phyloP scores from a whole-genome alignment of 2,113 vertebrate genomes.

The Rissa tridactyla region DNA sequence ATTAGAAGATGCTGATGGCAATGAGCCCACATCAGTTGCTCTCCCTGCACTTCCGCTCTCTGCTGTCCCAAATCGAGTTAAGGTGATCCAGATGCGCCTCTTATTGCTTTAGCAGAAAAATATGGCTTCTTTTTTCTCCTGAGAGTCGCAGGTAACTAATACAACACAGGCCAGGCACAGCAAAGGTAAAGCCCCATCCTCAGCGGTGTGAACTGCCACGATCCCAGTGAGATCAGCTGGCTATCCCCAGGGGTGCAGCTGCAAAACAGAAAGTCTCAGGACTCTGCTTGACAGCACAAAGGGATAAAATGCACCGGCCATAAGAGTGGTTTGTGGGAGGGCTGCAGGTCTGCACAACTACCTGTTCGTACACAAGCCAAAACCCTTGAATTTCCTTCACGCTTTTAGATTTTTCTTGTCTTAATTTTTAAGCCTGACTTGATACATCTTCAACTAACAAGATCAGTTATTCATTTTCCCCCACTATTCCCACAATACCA shows the following conservation, averaged over 20 bases:
- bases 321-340: background rate
- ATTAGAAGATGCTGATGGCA: background rate
- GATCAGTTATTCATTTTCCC: background rate
- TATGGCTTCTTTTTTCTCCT: background rate
- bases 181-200: background rate
- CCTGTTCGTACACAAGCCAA: background rate
- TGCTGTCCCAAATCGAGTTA: background rate
- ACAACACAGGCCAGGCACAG: background rate
- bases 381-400: background rate
- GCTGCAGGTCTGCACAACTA: background rate
- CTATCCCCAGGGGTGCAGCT: background rate
- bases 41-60: background rate
- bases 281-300: background rate
- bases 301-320: background rate
- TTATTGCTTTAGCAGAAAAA: slow-evolving; percentile 9
- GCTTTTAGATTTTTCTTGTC: background rate
- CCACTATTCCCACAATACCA: background rate
- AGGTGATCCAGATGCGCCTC: background rate
- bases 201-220: fast-evolving
- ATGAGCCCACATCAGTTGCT: background rate
- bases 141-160: background rate
- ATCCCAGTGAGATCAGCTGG: background rate
- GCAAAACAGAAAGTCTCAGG: background rate
- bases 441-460: background rate
- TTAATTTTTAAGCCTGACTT: background rate